Evolutionary conservation across 2,113 vertebrate genomes (phyloP), one percentile per base, ranked within the genome.

Genomic region (Xyliphius kryptos): DNA sequence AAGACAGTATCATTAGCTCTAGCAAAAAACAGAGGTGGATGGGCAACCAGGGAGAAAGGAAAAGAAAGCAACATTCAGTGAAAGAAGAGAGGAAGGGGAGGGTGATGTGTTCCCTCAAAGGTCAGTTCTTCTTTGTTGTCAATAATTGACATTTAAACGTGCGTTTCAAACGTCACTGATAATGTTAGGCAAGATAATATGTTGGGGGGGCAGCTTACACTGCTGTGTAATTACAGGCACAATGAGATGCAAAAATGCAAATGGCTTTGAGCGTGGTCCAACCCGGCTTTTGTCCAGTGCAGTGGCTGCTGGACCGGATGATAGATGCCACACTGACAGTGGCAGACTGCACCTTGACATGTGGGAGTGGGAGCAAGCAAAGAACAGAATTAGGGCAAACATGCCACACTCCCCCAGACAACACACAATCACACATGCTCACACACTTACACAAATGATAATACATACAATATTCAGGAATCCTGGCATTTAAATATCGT

Each of bases 231-330:
- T 95, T 96, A 94, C 83, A 83, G 80, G 74, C 68, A 54, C 94
- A 97, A 97, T 94, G 89, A 97, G 87, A 97, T 97, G 95, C 94
- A 92, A 89, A 94, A 91, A 97, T 96, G 93, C 91, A 92, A 98
- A 95, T 95, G 82, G 78, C 81, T 86, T 87, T 84, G 85, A 87
- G 87, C 66, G 53, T 82, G 89, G 83, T 88, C 80, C 76, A 84
- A 87, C 85, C 83, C 85, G 19, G 78, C 89, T 92, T 95, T 95
- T 96, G 91, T 93, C 89, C 89, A 84, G 84, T 84, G 76, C 84
- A 72, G 84, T 83, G 73, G 81, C 82, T 82, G 76, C 79, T 80
- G 68, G 78, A 87, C 85, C 82, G 87, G 88, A 89, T 91, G 90
- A 95, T 89, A 90, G 90, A 92, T 92, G 89, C 86, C 81, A 78